Conservation (phyloP, 2,888 invertebrate genomes). For the Scrobipalpa costella region DNA sequence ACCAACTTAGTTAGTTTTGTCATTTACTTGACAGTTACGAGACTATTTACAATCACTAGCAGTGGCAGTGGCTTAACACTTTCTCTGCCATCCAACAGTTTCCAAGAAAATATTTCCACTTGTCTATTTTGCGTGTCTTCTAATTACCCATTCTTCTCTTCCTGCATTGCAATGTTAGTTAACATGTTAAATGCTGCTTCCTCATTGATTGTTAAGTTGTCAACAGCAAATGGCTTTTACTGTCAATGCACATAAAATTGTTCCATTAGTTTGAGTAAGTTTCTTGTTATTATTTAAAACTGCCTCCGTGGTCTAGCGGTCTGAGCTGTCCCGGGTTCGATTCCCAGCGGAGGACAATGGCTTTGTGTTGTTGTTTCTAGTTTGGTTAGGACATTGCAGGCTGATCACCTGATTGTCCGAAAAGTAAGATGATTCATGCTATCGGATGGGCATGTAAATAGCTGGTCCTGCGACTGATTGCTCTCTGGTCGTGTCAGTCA, state of each 20-base stretch:
- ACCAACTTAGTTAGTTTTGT: neutral
- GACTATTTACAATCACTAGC: neutral
- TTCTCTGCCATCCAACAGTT: neutral
- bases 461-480: too few relatives aligned
- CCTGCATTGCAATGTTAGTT: conserved; percentile 2
- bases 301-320: too few relatives aligned
- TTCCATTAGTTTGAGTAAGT: neutral
- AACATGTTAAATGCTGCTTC: neutral
- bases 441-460: too few relatives aligned
- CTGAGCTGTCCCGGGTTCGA: too few relatives aligned
- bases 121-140: neutral
- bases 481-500: too few relatives aligned
- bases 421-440: too few relatives aligned
- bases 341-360: too few relatives aligned
- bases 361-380: too few relatives aligned
- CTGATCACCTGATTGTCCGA: too few relatives aligned
- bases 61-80: conserved; percentile 9
- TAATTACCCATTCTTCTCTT: conserved; percentile 1
- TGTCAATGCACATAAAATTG: conserved; percentile 22
- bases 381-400: too few relatives aligned
- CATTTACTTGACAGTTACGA: neutral
- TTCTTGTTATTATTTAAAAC: too few relatives aligned
- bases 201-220: conserved; percentile 1
- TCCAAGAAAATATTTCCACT: conserved; percentile 8
- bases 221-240: conserved; percentile 29